phyloP scores from a whole-genome alignment of 2,888 invertebrate species.

The Drosophila borealis region DNA sequence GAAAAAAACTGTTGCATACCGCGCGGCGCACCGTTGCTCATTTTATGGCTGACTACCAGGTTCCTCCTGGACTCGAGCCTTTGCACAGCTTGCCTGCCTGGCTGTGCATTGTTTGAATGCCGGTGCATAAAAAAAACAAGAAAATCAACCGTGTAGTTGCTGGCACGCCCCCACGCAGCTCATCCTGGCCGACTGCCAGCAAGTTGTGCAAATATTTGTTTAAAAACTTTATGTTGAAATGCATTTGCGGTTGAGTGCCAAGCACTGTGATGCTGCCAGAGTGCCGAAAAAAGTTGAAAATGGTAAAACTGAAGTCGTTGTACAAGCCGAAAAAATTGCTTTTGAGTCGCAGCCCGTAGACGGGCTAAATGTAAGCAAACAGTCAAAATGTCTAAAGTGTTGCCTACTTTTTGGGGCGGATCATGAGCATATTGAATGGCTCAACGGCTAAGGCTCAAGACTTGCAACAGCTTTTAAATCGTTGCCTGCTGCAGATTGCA shows the following conservation, averaged over 20 bases:
- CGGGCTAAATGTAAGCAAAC: constrained; percentile 60
- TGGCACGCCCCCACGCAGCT: constrained; percentile 4
- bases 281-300: constrained; percentile 51
- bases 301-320: constrained; percentile 30
- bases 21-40: constrained; percentile 71
- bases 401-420: constrained; percentile 29
- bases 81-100: constrained; percentile 53
- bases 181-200: constrained; percentile 35
- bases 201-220: constrained; percentile 81
- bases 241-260: constrained; percentile 82
- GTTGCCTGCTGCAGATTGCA: not conserved
- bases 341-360: constrained; percentile 63
- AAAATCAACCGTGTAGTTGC: constrained; percentile 61
- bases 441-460: not conserved
- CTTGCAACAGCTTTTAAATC: constrained; percentile 4
- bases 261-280: constrained; percentile 63
- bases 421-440: constrained; percentile 9
- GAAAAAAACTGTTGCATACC: constrained; percentile 77
- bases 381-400: constrained; percentile 47
- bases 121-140: constrained; percentile 49
- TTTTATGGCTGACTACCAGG: constrained; percentile 68
- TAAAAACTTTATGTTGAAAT: constrained; percentile 80
- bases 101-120: constrained; percentile 74
- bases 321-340: constrained; percentile 65
- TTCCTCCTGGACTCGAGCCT: constrained; percentile 56